phyloP scores from a whole-genome alignment of 2,113 vertebrate genomes.

The Rallus limicola region DNA sequence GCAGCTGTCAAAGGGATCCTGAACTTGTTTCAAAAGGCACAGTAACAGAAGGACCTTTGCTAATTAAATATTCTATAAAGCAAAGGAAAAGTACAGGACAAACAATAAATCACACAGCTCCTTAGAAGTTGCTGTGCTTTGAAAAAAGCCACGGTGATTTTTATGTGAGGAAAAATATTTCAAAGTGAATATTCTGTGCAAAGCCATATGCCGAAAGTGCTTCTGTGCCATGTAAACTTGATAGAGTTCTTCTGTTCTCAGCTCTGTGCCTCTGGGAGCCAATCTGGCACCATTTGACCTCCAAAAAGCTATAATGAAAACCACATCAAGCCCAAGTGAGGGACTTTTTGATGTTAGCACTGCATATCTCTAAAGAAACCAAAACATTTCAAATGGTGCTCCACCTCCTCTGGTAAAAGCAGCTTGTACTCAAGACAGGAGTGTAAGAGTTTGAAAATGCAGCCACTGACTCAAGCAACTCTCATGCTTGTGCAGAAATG shows the following conservation, averaged over 20 bases:
- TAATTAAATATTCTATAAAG: slow-evolving; percentile 61
- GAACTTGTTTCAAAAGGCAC: slow-evolving; percentile 25
- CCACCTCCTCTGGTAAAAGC: neutral
- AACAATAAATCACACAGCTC: slow-evolving; percentile 55
- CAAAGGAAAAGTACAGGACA: slow-evolving; percentile 19
- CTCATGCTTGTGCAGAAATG: neutral
- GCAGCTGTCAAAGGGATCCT: slow-evolving; percentile 56
- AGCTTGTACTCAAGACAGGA: neutral
- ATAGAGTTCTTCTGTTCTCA: slow-evolving; percentile 38
- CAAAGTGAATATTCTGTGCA: slow-evolving; percentile 8
- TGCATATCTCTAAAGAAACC: neutral
- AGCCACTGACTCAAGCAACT: neutral
- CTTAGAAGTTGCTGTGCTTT: neutral
- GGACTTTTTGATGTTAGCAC: slow-evolving; percentile 28
- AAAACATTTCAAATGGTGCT: neutral
- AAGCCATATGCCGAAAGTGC: slow-evolving; percentile 37
- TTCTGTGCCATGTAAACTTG: slow-evolving; percentile 29
- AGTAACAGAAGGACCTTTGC: slow-evolving; percentile 20
- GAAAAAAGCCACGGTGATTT: neutral
- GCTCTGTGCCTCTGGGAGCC: neutral
- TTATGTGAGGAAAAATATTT: slow-evolving; percentile 36
- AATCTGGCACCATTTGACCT: neutral
- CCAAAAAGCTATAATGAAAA: slow-evolving; percentile 41
- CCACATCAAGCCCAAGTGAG: neutral
- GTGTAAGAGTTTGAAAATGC: neutral